Base-by-base conservation (phyloP, 2,113 vertebrate genomes). In the Orthonyx spaldingii region DNA sequence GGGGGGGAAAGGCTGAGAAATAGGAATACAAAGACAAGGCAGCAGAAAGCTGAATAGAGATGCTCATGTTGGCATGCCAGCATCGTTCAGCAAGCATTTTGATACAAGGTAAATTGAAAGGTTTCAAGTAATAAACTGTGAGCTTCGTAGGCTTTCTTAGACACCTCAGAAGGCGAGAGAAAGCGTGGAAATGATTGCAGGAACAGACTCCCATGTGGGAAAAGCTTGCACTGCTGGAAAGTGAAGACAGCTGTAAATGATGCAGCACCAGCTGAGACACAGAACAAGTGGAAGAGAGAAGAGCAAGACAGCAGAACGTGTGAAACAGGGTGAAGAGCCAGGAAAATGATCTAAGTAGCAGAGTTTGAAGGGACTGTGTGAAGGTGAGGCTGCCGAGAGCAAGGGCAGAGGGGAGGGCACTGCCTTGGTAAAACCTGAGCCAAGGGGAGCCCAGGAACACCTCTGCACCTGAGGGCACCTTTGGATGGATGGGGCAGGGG, bases 181-280 rank as follows among this genome's bases (percentile, higher is more conserved):
- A 68, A 80, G 23, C 53, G 27, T 3, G 22, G 61, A 71, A 63
- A 64, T 16, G 37, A 83, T 27, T 57, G 71, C 79, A 85, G 63
- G 23, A 80, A 27, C 42, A 66, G 63, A 83, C 27, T 80, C 19
- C 37, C 57, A 27, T 7, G n/a, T 68, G 83, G 76, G 68, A 32
- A 90, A 79, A 75, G 17, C 68, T 35, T 49, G 13, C 66, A 8
- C 26, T 93, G 70, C 71, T 85, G 83, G 5, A 10, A 80, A 75
- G 72, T 37, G 65, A 69, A 74, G 69, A 88, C 41, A 92, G 57
- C 66, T 88, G 59, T 33, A 74, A 86, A 70, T 50, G 63, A 80
- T 39, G 35, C 63, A 70, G 60, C 21, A 65, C 7, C 32, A 85
- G n/a, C 50, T 47, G 71, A 81, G 24, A 68, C 46, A 53, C 2